A percentile compares a stretch with the other conserved stretches of the same genome.
Conservation (phyloP, 1,140 invertebrate genomes). For the Drosophila insularis region DNA sequence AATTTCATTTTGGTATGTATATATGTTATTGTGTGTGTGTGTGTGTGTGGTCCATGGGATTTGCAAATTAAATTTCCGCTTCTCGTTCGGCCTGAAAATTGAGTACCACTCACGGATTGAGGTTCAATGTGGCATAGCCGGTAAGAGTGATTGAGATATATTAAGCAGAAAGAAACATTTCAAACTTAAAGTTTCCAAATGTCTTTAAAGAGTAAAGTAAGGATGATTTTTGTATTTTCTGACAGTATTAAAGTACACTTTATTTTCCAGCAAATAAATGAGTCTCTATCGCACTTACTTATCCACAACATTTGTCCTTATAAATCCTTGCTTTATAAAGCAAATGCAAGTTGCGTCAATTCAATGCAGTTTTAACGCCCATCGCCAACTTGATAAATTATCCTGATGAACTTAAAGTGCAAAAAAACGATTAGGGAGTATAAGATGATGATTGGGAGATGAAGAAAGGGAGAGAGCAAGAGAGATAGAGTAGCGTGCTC, state of each 20-base stretch:
- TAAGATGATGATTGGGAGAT: not conserved
- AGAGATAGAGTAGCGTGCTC: not conserved
- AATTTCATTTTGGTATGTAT: conserved; percentile 21
- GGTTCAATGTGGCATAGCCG: not conserved
- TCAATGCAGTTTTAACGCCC: conserved; percentile 30
- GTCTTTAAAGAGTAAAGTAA: not conserved
- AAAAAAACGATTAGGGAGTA: not conserved
- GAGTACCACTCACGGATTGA: not conserved
- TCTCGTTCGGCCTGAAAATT: conserved; percentile 38
- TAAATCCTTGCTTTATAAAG: not conserved
- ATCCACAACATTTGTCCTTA: conserved; percentile 16
- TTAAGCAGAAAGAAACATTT: not conserved
- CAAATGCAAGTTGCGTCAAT: conserved; percentile 22
- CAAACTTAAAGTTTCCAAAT: not conserved
- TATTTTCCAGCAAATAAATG: not conserved
- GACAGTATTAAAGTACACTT: not conserved
- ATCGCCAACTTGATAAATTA: conserved; percentile 50
- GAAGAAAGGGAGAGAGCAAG: not conserved
- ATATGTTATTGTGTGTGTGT: not conserved
- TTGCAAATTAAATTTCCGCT: conserved; percentile 68
- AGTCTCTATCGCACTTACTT: not conserved
- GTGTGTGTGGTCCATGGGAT: conserved; percentile 35
- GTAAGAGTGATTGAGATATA: not conserved
- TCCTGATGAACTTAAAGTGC: conserved; percentile 24
- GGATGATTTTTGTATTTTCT: not conserved